Evolutionary conservation across 2,113 vertebrate species (phyloP), one percentile per base, ranked within the genome.

Genomic region (Lophura nycthemera): DNA sequence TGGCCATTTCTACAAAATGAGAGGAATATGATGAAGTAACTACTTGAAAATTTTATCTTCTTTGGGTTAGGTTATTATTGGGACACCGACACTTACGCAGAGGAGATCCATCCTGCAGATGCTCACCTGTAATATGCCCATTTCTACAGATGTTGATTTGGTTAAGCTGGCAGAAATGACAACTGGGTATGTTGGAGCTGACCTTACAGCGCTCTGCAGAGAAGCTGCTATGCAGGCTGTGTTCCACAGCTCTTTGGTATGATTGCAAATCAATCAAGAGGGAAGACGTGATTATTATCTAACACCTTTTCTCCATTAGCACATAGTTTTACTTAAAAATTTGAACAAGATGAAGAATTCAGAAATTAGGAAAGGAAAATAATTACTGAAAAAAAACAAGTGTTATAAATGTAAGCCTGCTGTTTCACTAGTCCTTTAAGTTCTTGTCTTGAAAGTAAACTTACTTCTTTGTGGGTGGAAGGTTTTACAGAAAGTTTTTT

Each of bases 121-220:
- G 69, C 96, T 99, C 43, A 98, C 98, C 32, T 95, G 97, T 13
- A 94, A 79, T 63, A 98, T 99, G 98, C 98, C 98, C 0, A 21
- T 99, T 83, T 97, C 97, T 84, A 36, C 89, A 52, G 92, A 89
- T 1, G 90, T 99, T 6, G 96, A 98, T 94, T 70, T 98, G 91
- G 50, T 89, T 30, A 93, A 97, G 45, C 97, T 99, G n/a, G 99
- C 99, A 32, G 98, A 98, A 90, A 98, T 98, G 92, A 99, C 99
- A 0, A 92, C 98, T 13, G 99, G 99, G 29, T 99, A 98, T 6
- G 99, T 99, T 6, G 99, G 99, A 42, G 99, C 99, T 20, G 99
- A 99, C 95, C 98, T 99, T 56, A 98, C 98, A 4, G 99, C 99
- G 2, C 98, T 99, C 89, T 99, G 99, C 96, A 97, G 99, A 85